These are phyloP conservation scores for Platerodrilus igneus DNA, from an alignment of 2,888 invertebrate genomes.

Conservation along the genomic window DNA sequence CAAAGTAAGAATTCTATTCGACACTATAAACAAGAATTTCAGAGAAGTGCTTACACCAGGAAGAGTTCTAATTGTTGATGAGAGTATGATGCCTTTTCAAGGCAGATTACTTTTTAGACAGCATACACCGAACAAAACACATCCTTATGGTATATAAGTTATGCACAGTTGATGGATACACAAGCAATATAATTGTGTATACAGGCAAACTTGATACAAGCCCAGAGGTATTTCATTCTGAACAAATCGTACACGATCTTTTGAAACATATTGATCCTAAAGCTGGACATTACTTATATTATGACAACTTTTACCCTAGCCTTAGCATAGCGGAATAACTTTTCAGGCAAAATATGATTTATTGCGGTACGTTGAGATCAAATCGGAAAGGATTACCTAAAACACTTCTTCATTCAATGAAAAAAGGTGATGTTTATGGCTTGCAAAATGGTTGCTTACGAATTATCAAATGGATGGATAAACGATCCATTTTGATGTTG, in stretches of 20 bases:
- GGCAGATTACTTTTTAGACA: too few relatives aligned
- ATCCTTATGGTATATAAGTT: slow-evolving; percentile 1
- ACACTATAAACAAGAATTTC: too few relatives aligned
- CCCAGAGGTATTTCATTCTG: slow-evolving; percentile 1
- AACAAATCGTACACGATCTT: slow-evolving; percentile 1
- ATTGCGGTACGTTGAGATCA: slow-evolving; percentile 1
- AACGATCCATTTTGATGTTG: slow-evolving; percentile 10
- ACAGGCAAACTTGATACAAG: not conserved
- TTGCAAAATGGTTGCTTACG: not conserved
- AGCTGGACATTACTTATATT: not conserved
- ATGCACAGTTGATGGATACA: slow-evolving; percentile 1
- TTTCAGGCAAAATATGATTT: slow-evolving; percentile 1
- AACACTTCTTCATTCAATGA: not conserved
- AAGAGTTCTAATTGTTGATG: too few relatives aligned
- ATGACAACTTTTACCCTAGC: not conserved
- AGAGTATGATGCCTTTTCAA: too few relatives aligned
- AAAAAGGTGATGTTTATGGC: slow-evolving; percentile 1
- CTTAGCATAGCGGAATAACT: not conserved
- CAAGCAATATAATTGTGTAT: slow-evolving; percentile 1
- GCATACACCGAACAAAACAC: slow-evolving; percentile 2
- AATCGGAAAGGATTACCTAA: not conserved
- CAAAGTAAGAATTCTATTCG: too few relatives aligned
- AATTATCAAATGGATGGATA: slow-evolving; percentile 11
- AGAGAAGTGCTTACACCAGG: too few relatives aligned
- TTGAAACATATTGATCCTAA: not conserved